A percentile compares a stretch with the other conserved stretches of the same genome.
phyloP scores from a whole-genome alignment of 2,797 vertebrate genomes.

The Galaxias olidus region DNA sequence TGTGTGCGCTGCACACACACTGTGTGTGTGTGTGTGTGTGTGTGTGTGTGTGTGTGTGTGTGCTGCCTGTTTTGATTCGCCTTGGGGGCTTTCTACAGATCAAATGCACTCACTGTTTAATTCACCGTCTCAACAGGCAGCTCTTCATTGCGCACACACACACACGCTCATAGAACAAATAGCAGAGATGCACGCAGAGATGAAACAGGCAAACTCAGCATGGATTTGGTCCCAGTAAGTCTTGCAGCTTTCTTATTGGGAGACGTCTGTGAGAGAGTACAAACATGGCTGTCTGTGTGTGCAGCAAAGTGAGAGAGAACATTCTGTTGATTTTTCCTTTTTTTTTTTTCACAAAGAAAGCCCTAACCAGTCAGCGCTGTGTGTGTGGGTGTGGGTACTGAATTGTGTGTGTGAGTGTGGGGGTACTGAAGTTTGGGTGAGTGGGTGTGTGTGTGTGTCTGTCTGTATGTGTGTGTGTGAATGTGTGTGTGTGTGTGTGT shows the following conservation, averaged over 20 bases:
- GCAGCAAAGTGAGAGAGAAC: no score
- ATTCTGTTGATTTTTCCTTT: no score
- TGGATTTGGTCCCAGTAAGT: conserved; percentile 55
- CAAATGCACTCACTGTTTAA: conserved; percentile 76
- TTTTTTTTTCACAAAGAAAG: no score
- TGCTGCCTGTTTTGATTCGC: conserved; percentile 50
- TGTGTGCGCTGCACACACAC: conserved; percentile 12
- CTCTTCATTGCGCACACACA: conserved; percentile 25
- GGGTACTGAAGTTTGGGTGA: background rate
- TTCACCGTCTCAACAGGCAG: conserved; percentile 73
- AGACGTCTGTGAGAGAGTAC: background rate
- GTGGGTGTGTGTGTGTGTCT: no score
- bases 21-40: conserved; percentile 21
- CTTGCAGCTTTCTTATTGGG: conserved; percentile 36
- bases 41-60: conserved; percentile 11
- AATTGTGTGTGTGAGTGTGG: conserved; percentile 34
- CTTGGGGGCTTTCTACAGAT: conserved; percentile 68
- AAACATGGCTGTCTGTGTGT: no score
- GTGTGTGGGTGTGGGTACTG: conserved; percentile 13
- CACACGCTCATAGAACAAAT: conserved; percentile 40
- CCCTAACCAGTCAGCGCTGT: background rate
- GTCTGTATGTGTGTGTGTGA: conserved; percentile 1
- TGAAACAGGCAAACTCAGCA: conserved; percentile 54
- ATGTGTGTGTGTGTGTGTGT: no score
- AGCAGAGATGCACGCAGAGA: conserved; percentile 43